Evolutionary conservation across 2,888 invertebrate species (phyloP).

Genomic region (Athalia cordata): DNA sequence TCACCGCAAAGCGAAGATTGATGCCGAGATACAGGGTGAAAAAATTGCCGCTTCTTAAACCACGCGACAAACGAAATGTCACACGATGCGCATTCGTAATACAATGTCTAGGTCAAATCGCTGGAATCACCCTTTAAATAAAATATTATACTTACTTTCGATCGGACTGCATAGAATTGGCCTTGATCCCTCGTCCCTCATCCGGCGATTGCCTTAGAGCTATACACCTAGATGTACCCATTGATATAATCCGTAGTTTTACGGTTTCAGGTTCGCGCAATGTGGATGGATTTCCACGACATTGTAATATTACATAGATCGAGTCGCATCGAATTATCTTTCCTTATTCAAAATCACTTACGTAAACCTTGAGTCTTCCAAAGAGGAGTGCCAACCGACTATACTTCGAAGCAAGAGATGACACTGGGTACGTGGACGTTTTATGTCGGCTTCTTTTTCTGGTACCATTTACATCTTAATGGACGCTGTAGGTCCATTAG

Average conservation of each 20-base stretch:
- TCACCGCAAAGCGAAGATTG: not conserved
- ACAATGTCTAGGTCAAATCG: constrained; percentile 20
- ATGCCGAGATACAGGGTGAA: not conserved
- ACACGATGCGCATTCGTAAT: not conserved
- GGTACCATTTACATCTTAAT: constrained; percentile 56
- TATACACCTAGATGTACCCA: not conserved
- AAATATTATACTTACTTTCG: not conserved
- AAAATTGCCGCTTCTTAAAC: not conserved
- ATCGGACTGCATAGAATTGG: not conserved
- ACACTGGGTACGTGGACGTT: constrained; percentile 10
- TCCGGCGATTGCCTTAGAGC: constrained; percentile 7
- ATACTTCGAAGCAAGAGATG: constrained; percentile 7
- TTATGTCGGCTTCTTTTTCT: not conserved
- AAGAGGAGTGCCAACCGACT: not conserved
- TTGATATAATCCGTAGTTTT: constrained; percentile 19
- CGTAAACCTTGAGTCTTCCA: not conserved
- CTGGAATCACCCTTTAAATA: not conserved
- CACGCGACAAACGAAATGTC: too few species aligned
- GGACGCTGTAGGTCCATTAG: constrained; percentile 42
- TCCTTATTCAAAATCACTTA: constrained; percentile 6
- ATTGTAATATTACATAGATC: constrained; percentile 11
- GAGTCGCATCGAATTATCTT: not conserved
- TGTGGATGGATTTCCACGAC: constrained; percentile 12
- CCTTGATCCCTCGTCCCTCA: constrained; percentile 32
- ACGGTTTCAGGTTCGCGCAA: constrained; percentile 36